Evolutionary conservation across 1,140 invertebrate species (phyloP), one percentile per base, ranked within the genome.

Genomic region (Wasmannia auropunctata): DNA sequence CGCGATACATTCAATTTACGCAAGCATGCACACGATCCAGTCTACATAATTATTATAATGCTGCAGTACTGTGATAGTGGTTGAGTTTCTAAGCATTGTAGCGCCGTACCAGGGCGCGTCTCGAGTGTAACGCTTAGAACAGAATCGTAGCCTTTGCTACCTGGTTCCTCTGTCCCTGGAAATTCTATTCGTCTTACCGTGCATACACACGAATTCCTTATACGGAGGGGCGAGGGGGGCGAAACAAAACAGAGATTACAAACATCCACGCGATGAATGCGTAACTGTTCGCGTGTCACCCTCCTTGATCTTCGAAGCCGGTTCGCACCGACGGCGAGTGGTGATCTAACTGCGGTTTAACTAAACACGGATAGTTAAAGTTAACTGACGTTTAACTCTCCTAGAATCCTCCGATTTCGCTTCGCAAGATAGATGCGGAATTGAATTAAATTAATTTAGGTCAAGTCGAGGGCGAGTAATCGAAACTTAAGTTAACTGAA

Each of bases 21-120:
- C 88, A 72, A 46, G 77, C 87, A 80, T 87, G 46, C 86, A 81
- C 60, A 83, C 84, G 37, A 90, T 90, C 56, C 91, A 91, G 92
- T 92, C 92, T 94, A 94, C 92, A 92, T 93, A 94, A 94, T 94
- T 93, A 92, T 92, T 92, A 94, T 94, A 94, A 94, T 92, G 90
- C 91, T 94, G 93, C 92, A 86, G 92, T 95, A 94, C 87, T 92
- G 87, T 89, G 84, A 90, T 94, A 93, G 93, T 93, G 90, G 91
- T 93, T 93, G 93, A 93, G 92, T 91, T 91, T 92, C 87, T 74
- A 93, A 94, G 93, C 93, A 93, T 90, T 91, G 92, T 91, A 94
- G 93, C 92, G 91, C 89, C 89, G 85, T 89, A 90, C 89, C 56
- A 90, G 60, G 87, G 86, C 87, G 86, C 65, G 28, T 63, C 7